Evolutionary conservation across 2,797 vertebrate species (phyloP).

Genomic region (Erethizon dorsatum): DNA sequence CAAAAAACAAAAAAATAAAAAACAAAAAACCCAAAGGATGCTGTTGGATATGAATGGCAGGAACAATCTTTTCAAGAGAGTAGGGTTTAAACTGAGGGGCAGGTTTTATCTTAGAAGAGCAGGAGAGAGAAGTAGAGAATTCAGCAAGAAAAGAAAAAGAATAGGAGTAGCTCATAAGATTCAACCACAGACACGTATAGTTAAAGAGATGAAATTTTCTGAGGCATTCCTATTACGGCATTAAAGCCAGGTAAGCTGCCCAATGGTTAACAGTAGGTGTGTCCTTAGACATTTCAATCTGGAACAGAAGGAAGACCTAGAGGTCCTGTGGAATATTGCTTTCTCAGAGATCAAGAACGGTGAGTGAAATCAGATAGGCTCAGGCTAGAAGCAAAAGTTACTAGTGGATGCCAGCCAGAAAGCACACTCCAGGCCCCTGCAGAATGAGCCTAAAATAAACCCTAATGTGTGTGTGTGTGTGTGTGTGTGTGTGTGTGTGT

Average conservation of each 20-base stretch:
- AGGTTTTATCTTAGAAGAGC: not conserved
- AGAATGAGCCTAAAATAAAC: no score
- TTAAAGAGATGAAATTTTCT: not conserved
- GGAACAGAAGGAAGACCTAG: not conserved
- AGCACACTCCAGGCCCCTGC: accelerated
- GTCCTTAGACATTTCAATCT: not conserved
- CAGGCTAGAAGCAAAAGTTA: not conserved
- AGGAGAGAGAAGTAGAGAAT: not conserved
- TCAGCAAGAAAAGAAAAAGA: not conserved
- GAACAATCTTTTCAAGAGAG: not conserved
- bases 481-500: not conserved
- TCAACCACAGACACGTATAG: not conserved
- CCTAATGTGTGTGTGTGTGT: not conserved
- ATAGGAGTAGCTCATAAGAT: not conserved
- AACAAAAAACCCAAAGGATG: not conserved
- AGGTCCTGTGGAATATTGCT: not conserved
- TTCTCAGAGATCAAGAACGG: not conserved
- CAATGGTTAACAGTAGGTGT: not conserved
- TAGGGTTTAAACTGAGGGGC: not conserved
- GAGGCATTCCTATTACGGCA: not conserved
- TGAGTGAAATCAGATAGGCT: not conserved
- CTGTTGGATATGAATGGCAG: not conserved
- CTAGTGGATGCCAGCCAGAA: not conserved
- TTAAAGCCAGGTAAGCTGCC: not conserved
- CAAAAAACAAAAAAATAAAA: no score